Evolutionary conservation across 2,113 vertebrate species (phyloP), one percentile per base, ranked within the genome.

Genomic region (Malurus melanocephalus): DNA sequence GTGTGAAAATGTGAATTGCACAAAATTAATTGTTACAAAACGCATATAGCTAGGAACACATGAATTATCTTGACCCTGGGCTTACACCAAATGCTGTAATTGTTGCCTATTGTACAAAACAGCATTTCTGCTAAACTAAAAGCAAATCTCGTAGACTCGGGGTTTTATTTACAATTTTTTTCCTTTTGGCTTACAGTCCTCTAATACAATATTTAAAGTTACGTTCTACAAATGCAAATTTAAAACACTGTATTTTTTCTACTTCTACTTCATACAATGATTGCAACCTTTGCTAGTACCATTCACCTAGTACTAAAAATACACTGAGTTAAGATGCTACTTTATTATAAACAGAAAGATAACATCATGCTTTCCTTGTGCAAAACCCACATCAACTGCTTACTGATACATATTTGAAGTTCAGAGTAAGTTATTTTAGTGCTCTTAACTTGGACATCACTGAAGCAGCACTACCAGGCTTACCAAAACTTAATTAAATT

Each of bases 401-500:
- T 65, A 51, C 28, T 46, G 66, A 62, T 48, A 59, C 11, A 38
- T 18, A 30, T 60, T 20, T 69, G 59, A 89, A 91, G 35, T 75
- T 45, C 82, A 57, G 28, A 68, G 14, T 16, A 78, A 87, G 55
- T 75, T 68, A 72, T 65, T 91, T 57, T 40, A 38, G 28, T 26
- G 30, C 35, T 80, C 38, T 61, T 33, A 64, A 62, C 33, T 83
- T 61, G 42, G 74, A 57, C 46, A 38, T 26, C 83, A 81, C 43
- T 38, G 51, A 76, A 95, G 43, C 6, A 5, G 60, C 32, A 48
- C 61, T 87, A 77, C 75, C 14, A 53, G 65, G 61, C 66, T 92
- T 81, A 87, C 40, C 14, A 61, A 68, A 77, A 55, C 90, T 81
- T 89, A 94, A 94, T 90, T 94, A 79, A 30, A 88, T 88, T 71